Conservation (phyloP, 2,888 invertebrate species). For the Acronicta alni region DNA sequence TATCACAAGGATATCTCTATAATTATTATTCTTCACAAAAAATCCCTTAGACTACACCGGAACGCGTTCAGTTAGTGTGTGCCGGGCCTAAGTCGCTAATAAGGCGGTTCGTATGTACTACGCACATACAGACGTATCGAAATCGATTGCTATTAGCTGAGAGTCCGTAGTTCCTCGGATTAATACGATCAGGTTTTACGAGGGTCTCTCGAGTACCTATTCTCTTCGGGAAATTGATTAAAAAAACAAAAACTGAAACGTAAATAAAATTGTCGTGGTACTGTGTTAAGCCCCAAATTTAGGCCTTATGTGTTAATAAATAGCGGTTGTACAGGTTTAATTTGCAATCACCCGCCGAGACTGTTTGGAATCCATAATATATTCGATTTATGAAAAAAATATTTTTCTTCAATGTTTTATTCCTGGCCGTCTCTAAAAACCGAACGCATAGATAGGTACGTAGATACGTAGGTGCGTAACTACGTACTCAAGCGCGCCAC, state of each 20-base stretch:
- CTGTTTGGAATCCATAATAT: too few species aligned
- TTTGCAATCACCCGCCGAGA: too few species aligned
- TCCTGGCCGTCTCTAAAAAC: too few species aligned
- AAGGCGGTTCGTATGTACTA: constrained; percentile 26
- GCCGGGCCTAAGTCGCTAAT: constrained; percentile 17
- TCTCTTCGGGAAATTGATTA: constrained; percentile 37
- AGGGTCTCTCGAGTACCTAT: constrained; percentile 17
- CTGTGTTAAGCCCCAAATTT: constrained; percentile 9
- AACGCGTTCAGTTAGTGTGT: too few species aligned
- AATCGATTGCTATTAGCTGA: constrained; percentile 41
- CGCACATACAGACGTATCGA: constrained; percentile 15
- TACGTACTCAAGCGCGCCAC: too few species aligned
- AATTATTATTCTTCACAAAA: too few species aligned
- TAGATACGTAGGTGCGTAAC: too few species aligned
- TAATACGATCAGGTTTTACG: constrained; percentile 46
- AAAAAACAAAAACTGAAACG: constrained; percentile 34
- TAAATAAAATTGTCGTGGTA: constrained; percentile 39
- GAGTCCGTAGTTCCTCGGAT: constrained; percentile 29
- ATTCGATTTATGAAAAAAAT: too few species aligned
- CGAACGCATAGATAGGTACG: too few species aligned
- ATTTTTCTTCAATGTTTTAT: too few species aligned
- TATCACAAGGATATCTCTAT: too few species aligned
- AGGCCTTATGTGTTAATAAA: constrained; percentile 19
- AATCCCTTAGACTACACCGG: neutral
- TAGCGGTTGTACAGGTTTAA: neutral